These are phyloP conservation scores for Melanchra persicariae DNA, from an alignment of 2,888 invertebrate genomes.

Conservation along the genomic window DNA sequence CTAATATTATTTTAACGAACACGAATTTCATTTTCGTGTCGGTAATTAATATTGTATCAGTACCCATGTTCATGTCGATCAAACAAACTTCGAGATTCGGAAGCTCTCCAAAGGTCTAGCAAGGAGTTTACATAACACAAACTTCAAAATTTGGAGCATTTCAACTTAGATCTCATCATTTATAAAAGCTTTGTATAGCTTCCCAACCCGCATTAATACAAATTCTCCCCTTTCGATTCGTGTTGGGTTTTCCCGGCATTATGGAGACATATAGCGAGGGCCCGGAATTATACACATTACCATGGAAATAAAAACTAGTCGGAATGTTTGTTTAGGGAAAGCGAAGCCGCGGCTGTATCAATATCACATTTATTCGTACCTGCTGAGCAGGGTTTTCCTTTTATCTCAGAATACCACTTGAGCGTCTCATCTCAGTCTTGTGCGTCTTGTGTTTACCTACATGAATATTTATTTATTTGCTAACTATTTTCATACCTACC, in stretches of 20 bases:
- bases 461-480: slow-evolving; percentile 21
- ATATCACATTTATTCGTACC: slow-evolving; percentile 39
- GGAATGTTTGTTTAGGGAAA: slow-evolving; percentile 61
- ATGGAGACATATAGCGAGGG: slow-evolving; percentile 56
- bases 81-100: slow-evolving; percentile 29
- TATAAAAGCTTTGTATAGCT: slow-evolving; percentile 66
- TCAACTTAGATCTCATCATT: slow-evolving; percentile 53
- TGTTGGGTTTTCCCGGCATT: slow-evolving; percentile 58
- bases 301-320: slow-evolving; percentile 70
- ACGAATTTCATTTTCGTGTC: slow-evolving; percentile 1
- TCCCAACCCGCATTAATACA: slow-evolving; percentile 69
- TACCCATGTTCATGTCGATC: not conserved
- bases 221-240: slow-evolving; percentile 72
- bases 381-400: slow-evolving; percentile 34
- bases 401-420: slow-evolving; percentile 24
- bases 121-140: slow-evolving; percentile 31
- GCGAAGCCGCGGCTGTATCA: slow-evolving; percentile 39
- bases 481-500: not conserved
- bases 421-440: slow-evolving; percentile 2
- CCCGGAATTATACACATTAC: slow-evolving; percentile 65
- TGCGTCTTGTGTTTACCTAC: slow-evolving; percentile 20
- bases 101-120: slow-evolving; percentile 21
- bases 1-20: not conserved
- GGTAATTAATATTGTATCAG: slow-evolving; percentile 22
- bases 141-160: slow-evolving; percentile 50